Base-by-base conservation (phyloP, 2,113 vertebrate genomes). In the Etia nguti region DNA sequence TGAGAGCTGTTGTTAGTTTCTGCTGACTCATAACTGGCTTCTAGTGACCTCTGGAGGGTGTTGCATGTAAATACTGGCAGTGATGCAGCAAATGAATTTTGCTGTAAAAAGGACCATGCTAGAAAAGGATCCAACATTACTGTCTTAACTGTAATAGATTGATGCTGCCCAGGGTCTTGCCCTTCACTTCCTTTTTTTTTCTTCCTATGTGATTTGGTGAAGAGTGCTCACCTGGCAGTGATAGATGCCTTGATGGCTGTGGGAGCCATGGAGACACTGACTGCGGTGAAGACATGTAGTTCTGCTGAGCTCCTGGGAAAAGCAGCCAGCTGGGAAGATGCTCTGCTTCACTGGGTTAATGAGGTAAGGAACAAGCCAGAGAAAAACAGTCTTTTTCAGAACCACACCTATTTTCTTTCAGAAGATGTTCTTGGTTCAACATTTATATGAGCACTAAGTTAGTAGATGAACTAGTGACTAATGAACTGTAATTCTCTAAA, bases 161-260 rank as follows among this genome's bases (percentile, higher is more conserved):
- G 22, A 80, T 75, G 57, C 70, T 60, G 56, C 31, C 59, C 43
- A 22, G 36, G 18, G 16, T 81, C 18, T 26, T 59, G 34, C 8
- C 6, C 41, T 48, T 80, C 80, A 52, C 2, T 70, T 52, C 16
- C 31, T 86, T 38, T 85, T 92, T 24, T 90, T 80, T 73, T 90
- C 60, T 82, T 92, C 46, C 81, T 10, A 54, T 92, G 54, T 90
- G 86, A 89, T 94, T 92, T 90, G 68, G 57, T 92, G 13, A 94
- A 98, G 98, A 96, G 96, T 87, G 97, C 97, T 81, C 98, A 98
- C 94, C 93, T 98, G 68, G 97, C 97, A 26, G 87, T 98, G 93
- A 98, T 98, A 1, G 98, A 98, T 41, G 96, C 97, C 26, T 93
- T 98, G 92, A 98, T 98, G 97, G 92, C 94, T 1, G 92, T 96